Evolutionary conservation across 2,888 invertebrate species (phyloP).

Genomic region (Macrostomum cliftonense): DNA sequence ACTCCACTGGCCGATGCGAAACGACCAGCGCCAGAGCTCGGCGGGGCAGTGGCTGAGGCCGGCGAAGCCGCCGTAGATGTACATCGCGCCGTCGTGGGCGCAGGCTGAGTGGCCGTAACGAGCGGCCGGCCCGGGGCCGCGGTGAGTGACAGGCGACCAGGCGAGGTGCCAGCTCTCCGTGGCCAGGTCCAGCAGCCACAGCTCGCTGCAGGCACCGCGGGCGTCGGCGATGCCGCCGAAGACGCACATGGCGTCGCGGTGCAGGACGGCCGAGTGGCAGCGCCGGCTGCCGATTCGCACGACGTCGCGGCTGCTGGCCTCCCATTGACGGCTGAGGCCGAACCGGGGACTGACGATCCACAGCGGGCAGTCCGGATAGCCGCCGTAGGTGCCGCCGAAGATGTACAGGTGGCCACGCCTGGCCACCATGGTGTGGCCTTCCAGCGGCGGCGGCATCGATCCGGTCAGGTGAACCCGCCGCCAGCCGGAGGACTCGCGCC

Average conservation of each 20-base stretch:
- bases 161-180: constrained; percentile 58
- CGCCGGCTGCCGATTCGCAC: constrained; percentile 52
- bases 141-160: constrained; percentile 23
- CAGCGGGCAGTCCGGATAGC: constrained; percentile 61
- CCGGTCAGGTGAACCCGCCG: constrained; percentile 47
- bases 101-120: constrained; percentile 68
- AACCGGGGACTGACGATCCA: constrained; percentile 59
- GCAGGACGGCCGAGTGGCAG: constrained; percentile 62
- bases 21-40: constrained; percentile 63
- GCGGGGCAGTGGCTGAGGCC: constrained; percentile 52
- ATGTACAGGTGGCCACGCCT: constrained; percentile 55
- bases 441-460: constrained; percentile 56
- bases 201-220: constrained; percentile 59
- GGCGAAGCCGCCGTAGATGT: constrained; percentile 70
- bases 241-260: constrained; percentile 57
- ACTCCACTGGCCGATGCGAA: constrained; percentile 37
- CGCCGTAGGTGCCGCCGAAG: constrained; percentile 67
- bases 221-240: constrained; percentile 73
- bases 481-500: constrained; percentile 49
- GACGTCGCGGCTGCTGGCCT: constrained; percentile 14
- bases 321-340: constrained; percentile 14
- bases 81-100: constrained; percentile 56
- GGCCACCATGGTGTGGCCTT: constrained; percentile 65
- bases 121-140: constrained; percentile 44
- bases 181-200: constrained; percentile 75